Percentiles rank a stretch among this genome's conserved stretches.
These are phyloP conservation scores for Sarcophaga subvicina DNA, from an alignment of 2,888 invertebrate species.

Conservation along the genomic window DNA sequence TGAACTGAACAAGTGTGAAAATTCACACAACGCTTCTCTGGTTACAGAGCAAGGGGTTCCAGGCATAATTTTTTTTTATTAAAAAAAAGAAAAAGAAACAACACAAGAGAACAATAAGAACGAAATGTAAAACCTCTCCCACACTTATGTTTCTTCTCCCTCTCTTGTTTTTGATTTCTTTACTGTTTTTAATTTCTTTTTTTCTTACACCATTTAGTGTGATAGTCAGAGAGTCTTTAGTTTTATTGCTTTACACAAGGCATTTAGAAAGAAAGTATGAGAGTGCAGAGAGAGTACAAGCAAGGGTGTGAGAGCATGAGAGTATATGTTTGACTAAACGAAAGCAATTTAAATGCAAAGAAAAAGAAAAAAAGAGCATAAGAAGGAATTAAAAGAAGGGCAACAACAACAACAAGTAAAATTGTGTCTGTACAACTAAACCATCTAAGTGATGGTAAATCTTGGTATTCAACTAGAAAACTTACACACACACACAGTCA, in stretches of 20 bases:
- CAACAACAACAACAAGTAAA: not conserved
- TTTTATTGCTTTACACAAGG: not conserved
- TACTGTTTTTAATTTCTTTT: not conserved
- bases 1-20: conserved; percentile 55
- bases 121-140: not conserved
- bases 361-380: conserved; percentile 21
- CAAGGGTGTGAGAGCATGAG: not conserved
- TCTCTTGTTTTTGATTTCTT: not conserved
- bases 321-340: conserved; percentile 45
- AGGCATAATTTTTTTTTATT: conserved; percentile 33
- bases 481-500: not conserved
- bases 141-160: not conserved
- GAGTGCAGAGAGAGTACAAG: not conserved
- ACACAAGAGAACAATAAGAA: not conserved
- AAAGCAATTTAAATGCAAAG: conserved; percentile 53
- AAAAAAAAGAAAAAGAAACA: conserved; percentile 13
- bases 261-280: not conserved
- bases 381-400: conserved; percentile 7
- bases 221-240: not conserved
- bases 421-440: not conserved
- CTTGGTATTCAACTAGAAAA: conserved; percentile 14
- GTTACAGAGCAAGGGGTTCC: conserved; percentile 11
- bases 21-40: conserved; percentile 61
- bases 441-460: conserved; percentile 27
- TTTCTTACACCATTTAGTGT: not conserved